phyloP scores from a whole-genome alignment of 2,113 vertebrate species.

The Notothenia coriiceps region DNA sequence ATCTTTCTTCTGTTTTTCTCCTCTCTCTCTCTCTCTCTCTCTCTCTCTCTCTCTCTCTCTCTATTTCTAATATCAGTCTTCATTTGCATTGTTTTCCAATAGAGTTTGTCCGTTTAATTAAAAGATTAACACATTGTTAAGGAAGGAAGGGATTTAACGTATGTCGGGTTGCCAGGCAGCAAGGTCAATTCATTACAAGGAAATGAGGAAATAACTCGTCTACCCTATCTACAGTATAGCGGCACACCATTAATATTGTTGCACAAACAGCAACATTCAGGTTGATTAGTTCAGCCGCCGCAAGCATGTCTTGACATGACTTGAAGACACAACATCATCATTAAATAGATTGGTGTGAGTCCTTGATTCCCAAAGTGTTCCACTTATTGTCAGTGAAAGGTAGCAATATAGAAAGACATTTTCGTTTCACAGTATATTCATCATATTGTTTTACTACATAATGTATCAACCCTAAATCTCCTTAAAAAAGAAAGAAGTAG shows the following conservation, averaged over 20 bases:
- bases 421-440: neutral
- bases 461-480: neutral
- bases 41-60: neutral
- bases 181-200: conserved; percentile 73
- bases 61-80: conserved; percentile 44
- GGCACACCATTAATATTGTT: conserved; percentile 49
- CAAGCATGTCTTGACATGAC: neutral
- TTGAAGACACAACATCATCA: conserved; percentile 5
- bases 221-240: conserved; percentile 40
- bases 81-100: conserved; percentile 58
- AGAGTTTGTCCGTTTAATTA: conserved; percentile 71
- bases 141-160: conserved; percentile 73
- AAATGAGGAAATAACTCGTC: conserved; percentile 67
- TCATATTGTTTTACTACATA: neutral
- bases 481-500: neutral
- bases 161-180: conserved; percentile 48
- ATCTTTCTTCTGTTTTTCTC: neutral
- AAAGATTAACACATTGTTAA: conserved; percentile 72
- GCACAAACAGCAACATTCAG: conserved; percentile 38
- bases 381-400: neutral
- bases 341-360: neutral
- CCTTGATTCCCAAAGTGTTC: neutral
- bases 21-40: neutral
- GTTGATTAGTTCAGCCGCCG: conserved; percentile 14
- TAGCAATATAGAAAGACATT: neutral